Base-by-base conservation (phyloP, 2,113 vertebrate species). In the Passer montanus region DNA sequence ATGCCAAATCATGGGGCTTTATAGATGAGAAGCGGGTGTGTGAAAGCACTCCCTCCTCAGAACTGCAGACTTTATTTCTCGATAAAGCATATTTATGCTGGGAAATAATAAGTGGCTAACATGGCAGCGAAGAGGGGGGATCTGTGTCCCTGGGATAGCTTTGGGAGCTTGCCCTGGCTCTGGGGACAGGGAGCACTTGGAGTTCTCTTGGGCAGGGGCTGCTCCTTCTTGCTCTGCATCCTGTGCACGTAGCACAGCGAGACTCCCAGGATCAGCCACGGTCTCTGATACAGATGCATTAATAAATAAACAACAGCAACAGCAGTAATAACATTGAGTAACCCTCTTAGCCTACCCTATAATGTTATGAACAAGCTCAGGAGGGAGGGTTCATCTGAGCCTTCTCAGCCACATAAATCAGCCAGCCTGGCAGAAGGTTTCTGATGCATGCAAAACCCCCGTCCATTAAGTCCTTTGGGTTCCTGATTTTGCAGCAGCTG, bases 81-180 rank as follows among this genome's bases (percentile, higher is more conserved):
- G 92, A 98, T 98, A 98, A 98, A 98, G 96, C 92, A 97, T 92
- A 88, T 98, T 98, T 98, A 98, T 97, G 96, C 85, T 89, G 75
- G 94, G 93, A 97, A 97, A 97, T 96, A 97, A 92, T 97, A 97
- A 96, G 93, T 90, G 96, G 94, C 95, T 97, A 97, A 91, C 94
- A 80, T 79, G 95, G 91, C 91, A 89, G 89, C 28, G 20, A 66
- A 93, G 87, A 90, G 78, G 75, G 75, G 90, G 74, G 37, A 68
- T 82, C 62, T 52, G 30, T 24, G 75, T 92, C 49, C 43, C 83
- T 72, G 70, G 84, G 90, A 80, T 15, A 62, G 59, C 66, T 90
- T 43, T 3, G 30, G 72, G 59, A 85, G 3, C 70, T 73, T 63
- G 64, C 60, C 88, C 53, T 0, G 0, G 52, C 66, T 47, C 55